Evolutionary conservation across 2,888 invertebrate genomes (phyloP), one percentile per base, ranked within the genome.

Genomic region (Tenthredo notha): DNA sequence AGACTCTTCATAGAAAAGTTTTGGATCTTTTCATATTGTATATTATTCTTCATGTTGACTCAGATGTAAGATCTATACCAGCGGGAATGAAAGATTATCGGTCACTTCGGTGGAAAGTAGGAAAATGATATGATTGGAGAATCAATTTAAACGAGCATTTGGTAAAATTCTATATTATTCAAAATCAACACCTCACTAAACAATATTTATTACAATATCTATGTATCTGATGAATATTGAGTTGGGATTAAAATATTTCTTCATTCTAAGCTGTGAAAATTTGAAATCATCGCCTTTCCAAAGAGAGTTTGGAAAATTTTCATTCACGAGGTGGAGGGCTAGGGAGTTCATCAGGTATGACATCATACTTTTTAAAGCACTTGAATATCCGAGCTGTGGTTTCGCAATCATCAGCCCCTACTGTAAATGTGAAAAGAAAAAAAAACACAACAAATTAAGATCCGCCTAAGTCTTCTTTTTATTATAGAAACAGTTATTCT

Each of bases 391-490:
- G 33, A n/a, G 25, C 80, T 33, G 25, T 40, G 21, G 80, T 37
- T 40, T 80, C 80, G 61, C 80, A 80, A 4, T 37, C 80, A 61
- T 80, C 21, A n/a, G 29, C 61, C 9, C 61, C 37, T 58, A 9
- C 80, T 80, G 80, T 10, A 80, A 80, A 47, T 61, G 58, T 50
- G 33, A 50, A 15, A 54, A 37, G 37, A 37, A 29, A 75, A 15
- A 47, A 77, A 29, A 77, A 50, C 12, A 61, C 15, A 78, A 78
- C 18, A 4, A 72, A 43, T 37, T 21, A 40, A 12, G 9, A 70
- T 7, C 18, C 18, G 3, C 21, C 25, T 70, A 70, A n/a, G 15
- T 18, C 37, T 50, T 29, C 47, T 47, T 78, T 10, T 37, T 12
- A n/a, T n/a, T n/a, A 54, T 29, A 37, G 47, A 25, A 47, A 74